A percentile compares a stretch with the other conserved stretches of the same genome.
phyloP scores from a whole-genome alignment of 1,140 invertebrate species.

The Diabrotica virgifera region DNA sequence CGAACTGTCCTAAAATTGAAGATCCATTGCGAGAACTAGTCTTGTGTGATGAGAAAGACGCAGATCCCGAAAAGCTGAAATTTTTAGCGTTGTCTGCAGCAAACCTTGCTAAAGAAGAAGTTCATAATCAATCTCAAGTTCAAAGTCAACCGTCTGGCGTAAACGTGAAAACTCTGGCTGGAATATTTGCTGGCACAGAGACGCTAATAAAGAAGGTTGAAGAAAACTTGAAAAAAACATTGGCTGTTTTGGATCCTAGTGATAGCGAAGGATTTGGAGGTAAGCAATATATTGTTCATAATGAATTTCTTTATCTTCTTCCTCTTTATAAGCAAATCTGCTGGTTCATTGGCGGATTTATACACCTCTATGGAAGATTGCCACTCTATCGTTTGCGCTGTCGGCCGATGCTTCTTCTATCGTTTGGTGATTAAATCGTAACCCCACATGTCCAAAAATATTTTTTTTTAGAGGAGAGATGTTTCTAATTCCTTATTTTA shows the following conservation, averaged over 20 bases:
- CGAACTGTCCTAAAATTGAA: conserved; percentile 9
- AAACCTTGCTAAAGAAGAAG: conserved; percentile 31
- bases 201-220: conserved; percentile 48
- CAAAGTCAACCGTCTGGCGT: conserved; percentile 17
- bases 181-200: conserved; percentile 46
- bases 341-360: too few species aligned
- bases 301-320: neutral
- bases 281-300: conserved; percentile 28
- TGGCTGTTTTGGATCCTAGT: conserved; percentile 55
- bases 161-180: conserved; percentile 43
- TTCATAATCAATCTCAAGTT: neutral
- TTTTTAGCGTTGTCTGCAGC: conserved; percentile 52
- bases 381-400: too few species aligned
- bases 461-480: too few species aligned
- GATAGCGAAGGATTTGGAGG: conserved; percentile 62
- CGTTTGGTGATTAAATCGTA: too few species aligned
- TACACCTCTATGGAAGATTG: too few species aligned
- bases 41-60: conserved; percentile 47
- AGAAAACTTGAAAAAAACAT: conserved; percentile 51
- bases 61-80: conserved; percentile 50
- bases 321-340: neutral
- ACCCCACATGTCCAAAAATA: too few species aligned
- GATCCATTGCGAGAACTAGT: conserved; percentile 58
- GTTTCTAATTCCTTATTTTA: too few species aligned
- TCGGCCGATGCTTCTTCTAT: too few species aligned